Base-by-base conservation (phyloP, 2,888 invertebrate species). In the Clunio marinus region DNA sequence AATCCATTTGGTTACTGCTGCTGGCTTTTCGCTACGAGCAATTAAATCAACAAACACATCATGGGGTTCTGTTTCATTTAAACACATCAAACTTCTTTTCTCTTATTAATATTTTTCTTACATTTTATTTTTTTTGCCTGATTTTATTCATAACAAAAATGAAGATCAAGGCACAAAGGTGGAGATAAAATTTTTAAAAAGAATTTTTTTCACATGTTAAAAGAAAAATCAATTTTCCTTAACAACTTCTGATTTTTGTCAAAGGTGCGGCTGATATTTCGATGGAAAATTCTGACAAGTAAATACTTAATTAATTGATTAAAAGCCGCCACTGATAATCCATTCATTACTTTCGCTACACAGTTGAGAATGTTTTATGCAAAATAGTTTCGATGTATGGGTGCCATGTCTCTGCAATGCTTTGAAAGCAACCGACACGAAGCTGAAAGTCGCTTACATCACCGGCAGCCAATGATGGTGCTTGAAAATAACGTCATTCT, bases 351-450 rank as follows among this genome's bases (percentile, higher is more conserved):
- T 63, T 63, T 63, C 63, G 28, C 63, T 63, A 25, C 17, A 63
- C 41, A 41, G 15, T n/a, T 41, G 10, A 55, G 22, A 55, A 13
- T 10, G 22, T 55, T 22, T 41, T 41, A 41, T 41, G 41, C 41
- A 41, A 10, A 15, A n/a, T 15, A n/a, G 41, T 32, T 32, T 4
- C 5, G 8, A 32, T 62, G 62, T 62, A 62, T 63, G 45, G 17
- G 45, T 63, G 27, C 45, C 45, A 28, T 45, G 20, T 45, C 20
- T 45, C 46, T 25, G 45, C 45, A 13, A 25, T 17, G 63, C 63
- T 63, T 63, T 63, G 63, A 63, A 63, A 63, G 20, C 10, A 51
- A 45, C 37, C 45, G 46, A 37, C 45, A 24, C 63, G 24, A 60
- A 35, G 17, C 41, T 10, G 15, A 41, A 41, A 41, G 41, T 37